A percentile compares a stretch with the other conserved stretches of the same genome.
Evolutionary conservation across 2,797 vertebrate genomes (phyloP).

Genomic region (Sebastolobus altivelis): DNA sequence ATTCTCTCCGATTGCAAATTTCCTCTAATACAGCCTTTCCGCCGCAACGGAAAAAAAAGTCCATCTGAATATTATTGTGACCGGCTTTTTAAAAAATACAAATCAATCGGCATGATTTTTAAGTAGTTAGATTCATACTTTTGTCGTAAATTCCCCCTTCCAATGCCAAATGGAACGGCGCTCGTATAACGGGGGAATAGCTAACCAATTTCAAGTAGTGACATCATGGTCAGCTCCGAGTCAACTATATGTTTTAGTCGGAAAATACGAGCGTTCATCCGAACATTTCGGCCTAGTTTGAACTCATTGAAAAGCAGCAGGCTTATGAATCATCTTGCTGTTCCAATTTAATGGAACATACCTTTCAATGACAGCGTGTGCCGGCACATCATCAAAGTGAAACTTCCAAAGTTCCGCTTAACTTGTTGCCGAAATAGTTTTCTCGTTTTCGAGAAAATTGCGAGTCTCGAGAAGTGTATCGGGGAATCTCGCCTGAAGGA

Average conservation of each 20-base stretch:
- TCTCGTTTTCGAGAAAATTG: constrained; percentile 86
- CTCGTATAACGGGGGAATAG: constrained; percentile 64
- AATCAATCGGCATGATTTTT: constrained; percentile 86
- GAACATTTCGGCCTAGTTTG: constrained; percentile 73
- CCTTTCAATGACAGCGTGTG: constrained; percentile 78
- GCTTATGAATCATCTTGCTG: constrained; percentile 79
- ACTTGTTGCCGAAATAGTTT: constrained; percentile 87
- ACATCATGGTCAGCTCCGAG: constrained; percentile 74
- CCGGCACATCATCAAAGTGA: constrained; percentile 84
- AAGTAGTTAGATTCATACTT: constrained; percentile 79
- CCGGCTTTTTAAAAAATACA: constrained; percentile 84
- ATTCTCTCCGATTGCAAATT: constrained; percentile 88
- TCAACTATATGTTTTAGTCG: constrained; percentile 73
- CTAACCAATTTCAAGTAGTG: constrained; percentile 74
- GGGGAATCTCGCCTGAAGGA: constrained; percentile 82
- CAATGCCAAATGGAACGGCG: constrained; percentile 75
- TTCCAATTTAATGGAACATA: constrained; percentile 85
- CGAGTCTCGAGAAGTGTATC: constrained; percentile 84
- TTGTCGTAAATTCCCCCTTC: constrained; percentile 70
- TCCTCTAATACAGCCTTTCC: constrained; percentile 81
- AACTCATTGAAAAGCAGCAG: constrained; percentile 81
- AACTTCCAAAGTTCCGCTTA: constrained; percentile 86
- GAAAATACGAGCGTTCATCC: constrained; percentile 67
- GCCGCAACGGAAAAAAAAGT: constrained; percentile 70
- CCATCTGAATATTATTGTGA: constrained; percentile 85